Percentiles rank a stretch among this genome's conserved stretches.
phyloP scores from a whole-genome alignment of 2,888 invertebrate species.

The Sycophila texana region DNA sequence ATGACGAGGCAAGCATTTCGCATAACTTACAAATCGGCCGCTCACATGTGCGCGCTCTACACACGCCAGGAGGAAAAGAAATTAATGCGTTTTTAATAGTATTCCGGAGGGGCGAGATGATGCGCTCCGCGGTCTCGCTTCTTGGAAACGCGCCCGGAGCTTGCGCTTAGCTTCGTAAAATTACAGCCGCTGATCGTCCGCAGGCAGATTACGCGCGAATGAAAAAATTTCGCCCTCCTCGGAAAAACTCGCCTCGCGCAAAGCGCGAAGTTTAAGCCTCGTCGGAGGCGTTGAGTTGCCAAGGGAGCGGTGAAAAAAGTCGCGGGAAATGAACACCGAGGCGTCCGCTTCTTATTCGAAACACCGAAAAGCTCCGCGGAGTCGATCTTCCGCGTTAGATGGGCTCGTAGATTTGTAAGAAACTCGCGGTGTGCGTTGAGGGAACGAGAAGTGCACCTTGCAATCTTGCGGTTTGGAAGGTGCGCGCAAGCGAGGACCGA shows the following conservation, averaged over 20 bases:
- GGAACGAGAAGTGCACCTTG: not conserved
- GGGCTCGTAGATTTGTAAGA: not conserved
- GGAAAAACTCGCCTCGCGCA: not conserved
- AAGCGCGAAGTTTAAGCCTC: not conserved
- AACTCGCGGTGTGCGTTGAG: constrained; percentile 14
- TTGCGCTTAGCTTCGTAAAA: constrained; percentile 24
- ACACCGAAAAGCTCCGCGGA: not conserved
- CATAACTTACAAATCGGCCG: not conserved
- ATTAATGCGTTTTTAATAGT: constrained; percentile 72
- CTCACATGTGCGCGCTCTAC: not conserved
- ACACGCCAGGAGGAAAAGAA: constrained; percentile 43
- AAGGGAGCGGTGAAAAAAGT: not conserved
- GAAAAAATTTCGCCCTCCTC: not conserved
- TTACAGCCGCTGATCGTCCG: not conserved
- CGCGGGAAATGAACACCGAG: not conserved
- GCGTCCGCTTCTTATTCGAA: not conserved
- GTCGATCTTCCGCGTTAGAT: not conserved
- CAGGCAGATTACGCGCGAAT: not conserved
- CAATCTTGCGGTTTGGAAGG: constrained; percentile 44
- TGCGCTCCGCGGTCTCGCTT: not conserved
- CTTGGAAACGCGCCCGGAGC: not conserved
- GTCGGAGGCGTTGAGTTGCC: too few species aligned
- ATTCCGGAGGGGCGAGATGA: constrained; percentile 8
- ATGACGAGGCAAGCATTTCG: constrained; percentile 4
- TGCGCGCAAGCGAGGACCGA: constrained; percentile 35